A percentile compares a stretch with the other conserved stretches of the same genome.
Conservation (phyloP, 64 coral and sea anemone genomes). For the Anthopleura sola region DNA sequence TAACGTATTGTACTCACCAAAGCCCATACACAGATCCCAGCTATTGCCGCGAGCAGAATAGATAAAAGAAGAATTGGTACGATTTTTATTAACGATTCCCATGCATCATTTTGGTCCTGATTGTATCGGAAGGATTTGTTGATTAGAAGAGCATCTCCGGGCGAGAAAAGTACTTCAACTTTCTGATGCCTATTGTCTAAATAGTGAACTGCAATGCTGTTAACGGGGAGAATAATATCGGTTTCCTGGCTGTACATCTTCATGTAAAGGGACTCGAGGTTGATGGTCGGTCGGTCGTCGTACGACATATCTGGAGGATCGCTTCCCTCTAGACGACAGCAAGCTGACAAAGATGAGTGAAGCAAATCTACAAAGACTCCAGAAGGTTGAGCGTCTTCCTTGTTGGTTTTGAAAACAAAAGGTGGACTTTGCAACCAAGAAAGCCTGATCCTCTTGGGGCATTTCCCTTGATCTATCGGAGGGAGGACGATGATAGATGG, state of each 20-base stretch:
- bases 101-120: neutral
- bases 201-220: neutral
- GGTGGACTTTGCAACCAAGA: neutral
- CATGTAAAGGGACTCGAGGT: neutral
- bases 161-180: neutral
- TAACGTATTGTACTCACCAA: constrained; percentile 27
- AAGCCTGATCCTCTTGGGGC: neutral
- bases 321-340: neutral
- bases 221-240: neutral
- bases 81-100: neutral
- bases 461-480: no score
- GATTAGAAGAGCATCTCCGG: neutral
- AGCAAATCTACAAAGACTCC: neutral
- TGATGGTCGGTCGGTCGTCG: neutral
- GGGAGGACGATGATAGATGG: no score
- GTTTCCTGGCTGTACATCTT: neutral
- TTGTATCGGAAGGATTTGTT: neutral
- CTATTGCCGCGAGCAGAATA: constrained; percentile 40
- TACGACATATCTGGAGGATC: neutral
- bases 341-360: neutral
- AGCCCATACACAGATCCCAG: constrained; percentile 49
- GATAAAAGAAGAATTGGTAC: neutral
- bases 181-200: no score
- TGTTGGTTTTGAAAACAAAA: neutral
- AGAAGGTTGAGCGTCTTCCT: neutral